phyloP scores from a whole-genome alignment of 2,888 invertebrate genomes.

The Chrysolina americana region DNA sequence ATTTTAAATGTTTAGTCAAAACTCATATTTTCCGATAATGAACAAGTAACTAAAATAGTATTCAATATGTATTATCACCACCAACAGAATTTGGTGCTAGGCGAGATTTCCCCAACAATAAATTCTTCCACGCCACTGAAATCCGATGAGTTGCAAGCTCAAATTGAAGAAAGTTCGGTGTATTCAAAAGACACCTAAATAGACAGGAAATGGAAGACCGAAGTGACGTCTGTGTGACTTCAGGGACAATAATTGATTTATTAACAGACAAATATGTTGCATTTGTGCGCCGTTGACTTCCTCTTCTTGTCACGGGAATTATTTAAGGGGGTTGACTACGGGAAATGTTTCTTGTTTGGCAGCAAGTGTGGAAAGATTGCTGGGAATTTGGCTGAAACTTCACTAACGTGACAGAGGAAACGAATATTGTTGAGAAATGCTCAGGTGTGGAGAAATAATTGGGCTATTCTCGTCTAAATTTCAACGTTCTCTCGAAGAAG shows the following conservation, averaged over 20 bases:
- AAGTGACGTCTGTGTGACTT: conserved; percentile 47
- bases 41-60: not conserved
- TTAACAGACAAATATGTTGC: conserved; percentile 50
- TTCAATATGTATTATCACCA: no score
- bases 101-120: not conserved
- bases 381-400: conserved; percentile 10
- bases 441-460: conserved; percentile 19
- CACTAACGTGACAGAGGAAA: conserved; percentile 21
- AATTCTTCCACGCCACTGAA: conserved; percentile 6
- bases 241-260: conserved; percentile 52
- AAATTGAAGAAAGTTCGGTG: conserved; percentile 31
- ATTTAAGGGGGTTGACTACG: conserved; percentile 37
- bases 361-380: conserved; percentile 30
- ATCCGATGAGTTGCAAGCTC: conserved; percentile 11
- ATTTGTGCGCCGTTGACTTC: conserved; percentile 43
- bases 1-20: no score
- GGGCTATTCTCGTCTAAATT: conserved; percentile 9
- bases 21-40: no score
- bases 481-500: not conserved
- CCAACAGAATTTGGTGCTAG: not conserved
- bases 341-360: conserved; percentile 29
- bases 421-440: conserved; percentile 18
- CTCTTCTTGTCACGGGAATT: conserved; percentile 39
- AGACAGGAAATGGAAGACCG: conserved; percentile 48
- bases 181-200: conserved; percentile 48